phyloP scores from a whole-genome alignment of 2,113 vertebrate genomes.

The Brachionichthys hirsutus region DNA sequence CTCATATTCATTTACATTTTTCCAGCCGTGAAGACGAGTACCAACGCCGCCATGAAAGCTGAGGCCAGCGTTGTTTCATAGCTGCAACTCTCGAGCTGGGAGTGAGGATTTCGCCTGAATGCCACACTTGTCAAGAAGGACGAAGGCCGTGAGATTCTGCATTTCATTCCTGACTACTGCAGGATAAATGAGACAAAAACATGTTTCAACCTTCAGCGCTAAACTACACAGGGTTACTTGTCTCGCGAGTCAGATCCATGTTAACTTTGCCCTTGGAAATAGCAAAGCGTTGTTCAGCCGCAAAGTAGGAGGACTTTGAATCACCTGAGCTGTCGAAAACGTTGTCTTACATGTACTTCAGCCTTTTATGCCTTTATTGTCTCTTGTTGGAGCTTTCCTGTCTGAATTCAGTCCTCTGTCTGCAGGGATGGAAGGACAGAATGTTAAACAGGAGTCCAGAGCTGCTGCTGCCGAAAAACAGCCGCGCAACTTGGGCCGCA shows the following conservation, averaged over 20 bases:
- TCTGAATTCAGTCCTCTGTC: constrained; percentile 8
- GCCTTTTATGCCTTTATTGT: background rate
- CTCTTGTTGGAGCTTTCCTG: constrained; percentile 13
- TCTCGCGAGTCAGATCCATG: constrained; percentile 13
- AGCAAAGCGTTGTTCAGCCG: background rate
- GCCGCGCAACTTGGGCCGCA: constrained; percentile 16
- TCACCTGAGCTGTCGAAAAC: constrained; percentile 2
- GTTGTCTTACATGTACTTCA: constrained; percentile 5
- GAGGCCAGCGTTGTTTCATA: constrained; percentile 3
- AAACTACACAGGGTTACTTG: constrained; percentile 3
- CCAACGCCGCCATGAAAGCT: constrained; percentile 3
- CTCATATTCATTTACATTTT: background rate
- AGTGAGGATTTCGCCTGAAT: background rate
- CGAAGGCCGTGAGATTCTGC: background rate
- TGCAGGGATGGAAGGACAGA: constrained; percentile 37
- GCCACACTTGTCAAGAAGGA: background rate
- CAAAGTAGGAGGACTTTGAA: constrained; percentile 2
- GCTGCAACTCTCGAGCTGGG: background rate
- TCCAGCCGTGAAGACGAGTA: background rate
- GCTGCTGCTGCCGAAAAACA: constrained; percentile 29
- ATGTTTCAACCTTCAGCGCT: constrained; percentile 1
- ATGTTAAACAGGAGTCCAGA: constrained; percentile 55
- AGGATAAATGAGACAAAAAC: background rate
- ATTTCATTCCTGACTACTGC: constrained; percentile 9
- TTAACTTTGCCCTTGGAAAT: constrained; percentile 12